Conservation (phyloP, 2,113 vertebrate genomes). For the Mus musculus region DNA sequence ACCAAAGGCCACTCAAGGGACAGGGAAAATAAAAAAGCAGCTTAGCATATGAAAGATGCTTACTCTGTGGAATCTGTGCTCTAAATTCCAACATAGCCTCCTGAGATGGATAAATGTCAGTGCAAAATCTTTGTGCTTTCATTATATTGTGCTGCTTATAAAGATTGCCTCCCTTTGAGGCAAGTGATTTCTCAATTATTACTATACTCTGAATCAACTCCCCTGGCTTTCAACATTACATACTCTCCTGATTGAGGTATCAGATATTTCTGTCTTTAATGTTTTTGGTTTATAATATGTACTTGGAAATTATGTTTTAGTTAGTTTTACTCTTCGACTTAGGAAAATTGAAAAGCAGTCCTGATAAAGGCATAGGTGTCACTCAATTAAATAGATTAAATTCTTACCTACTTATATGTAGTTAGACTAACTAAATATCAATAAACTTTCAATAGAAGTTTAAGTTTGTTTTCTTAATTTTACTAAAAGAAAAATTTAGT, state of each 20-base stretch:
- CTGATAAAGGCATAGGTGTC: background rate
- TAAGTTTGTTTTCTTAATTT: background rate
- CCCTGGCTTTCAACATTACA: conserved; percentile 9
- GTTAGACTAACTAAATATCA: background rate
- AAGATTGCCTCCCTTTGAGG: conserved; percentile 1
- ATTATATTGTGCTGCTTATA: background rate
- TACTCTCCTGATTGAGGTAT: background rate
- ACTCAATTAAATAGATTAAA: background rate
- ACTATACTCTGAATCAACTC: background rate
- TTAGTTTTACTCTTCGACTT: background rate
- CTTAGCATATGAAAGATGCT: conserved; percentile 1
- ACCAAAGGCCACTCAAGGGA: background rate
- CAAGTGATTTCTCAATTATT: background rate
- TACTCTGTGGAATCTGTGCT: background rate
- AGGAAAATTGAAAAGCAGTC: background rate
- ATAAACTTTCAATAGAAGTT: background rate
- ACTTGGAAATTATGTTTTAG: background rate
- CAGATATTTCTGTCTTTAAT: background rate
- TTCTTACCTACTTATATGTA: background rate
- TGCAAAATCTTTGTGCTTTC: background rate
- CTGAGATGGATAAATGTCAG: background rate
- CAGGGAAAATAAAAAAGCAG: conserved; percentile 8
- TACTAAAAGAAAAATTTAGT: background rate
- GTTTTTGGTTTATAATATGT: background rate
- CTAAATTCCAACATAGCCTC: background rate